These are phyloP conservation scores for sheep (Ovis aries) DNA, from an alignment of 2,113 vertebrate genomes.

Conservation along the genomic window ARS-UI_Ramb_v3.0 NC_056067.1:56163501-56164000, in stretches of 20 bases:
- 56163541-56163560: slow-evolving; percentile 94
- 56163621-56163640: fast-evolving
- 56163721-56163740: neutral
- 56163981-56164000: neutral
- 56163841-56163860: fast-evolving
- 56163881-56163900: fast-evolving
- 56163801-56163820: neutral
- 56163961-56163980: neutral
- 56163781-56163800: neutral
- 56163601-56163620: fast-evolving
- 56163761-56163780: too few species aligned
- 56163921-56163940: neutral
- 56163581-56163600: neutral
- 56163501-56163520: slow-evolving; percentile 92
- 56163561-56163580: fast-evolving
- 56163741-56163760: too few species aligned
- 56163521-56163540: slow-evolving; percentile 95
- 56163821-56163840: fast-evolving
- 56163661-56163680: neutral
- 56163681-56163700: neutral
- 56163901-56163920: neutral
- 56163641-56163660: neutral
- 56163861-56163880: neutral
- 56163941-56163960: neutral
- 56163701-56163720: neutral